Evolutionary conservation across 2,797 vertebrate genomes (phyloP).

Genomic region (Tapera naevia): DNA sequence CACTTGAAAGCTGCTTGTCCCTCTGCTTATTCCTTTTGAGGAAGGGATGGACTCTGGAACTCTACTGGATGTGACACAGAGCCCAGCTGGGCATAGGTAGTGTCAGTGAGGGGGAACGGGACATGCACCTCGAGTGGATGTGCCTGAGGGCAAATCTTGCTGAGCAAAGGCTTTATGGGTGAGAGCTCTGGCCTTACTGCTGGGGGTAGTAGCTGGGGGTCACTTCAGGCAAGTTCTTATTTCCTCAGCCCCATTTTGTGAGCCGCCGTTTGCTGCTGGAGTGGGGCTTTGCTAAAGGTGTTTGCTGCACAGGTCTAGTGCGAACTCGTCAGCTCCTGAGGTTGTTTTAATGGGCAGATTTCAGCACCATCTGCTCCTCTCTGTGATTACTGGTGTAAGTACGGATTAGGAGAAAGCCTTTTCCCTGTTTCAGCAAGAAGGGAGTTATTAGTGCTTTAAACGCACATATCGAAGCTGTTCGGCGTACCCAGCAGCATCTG

Average conservation of each 20-base stretch:
- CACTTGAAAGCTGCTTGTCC: background rate
- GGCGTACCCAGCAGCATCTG: conserved; percentile 26
- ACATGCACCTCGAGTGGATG: background rate
- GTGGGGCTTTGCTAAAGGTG: background rate
- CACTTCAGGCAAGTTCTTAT: background rate
- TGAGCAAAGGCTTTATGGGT: background rate
- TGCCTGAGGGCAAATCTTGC: background rate
- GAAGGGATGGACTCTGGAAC: background rate
- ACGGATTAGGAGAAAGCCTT: conserved; percentile 47
- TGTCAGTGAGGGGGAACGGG: background rate
- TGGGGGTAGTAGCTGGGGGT: background rate
- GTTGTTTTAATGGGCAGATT: conserved; percentile 34
- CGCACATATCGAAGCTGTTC: background rate
- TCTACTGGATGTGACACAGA: background rate
- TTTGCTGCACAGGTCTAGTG: background rate
- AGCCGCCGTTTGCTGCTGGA: background rate
- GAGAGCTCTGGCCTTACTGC: background rate
- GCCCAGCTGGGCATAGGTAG: background rate
- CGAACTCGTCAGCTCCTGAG: background rate
- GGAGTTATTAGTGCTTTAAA: conserved; percentile 47
- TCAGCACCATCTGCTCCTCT: conserved; percentile 60
- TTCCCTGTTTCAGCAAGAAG: conserved; percentile 41
- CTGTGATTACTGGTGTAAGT: conserved; percentile 51
- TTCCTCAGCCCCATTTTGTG: background rate
- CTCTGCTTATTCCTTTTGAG: background rate